Conservation (phyloP, 2,113 vertebrate genomes). For the Petaurus breviceps region DNA sequence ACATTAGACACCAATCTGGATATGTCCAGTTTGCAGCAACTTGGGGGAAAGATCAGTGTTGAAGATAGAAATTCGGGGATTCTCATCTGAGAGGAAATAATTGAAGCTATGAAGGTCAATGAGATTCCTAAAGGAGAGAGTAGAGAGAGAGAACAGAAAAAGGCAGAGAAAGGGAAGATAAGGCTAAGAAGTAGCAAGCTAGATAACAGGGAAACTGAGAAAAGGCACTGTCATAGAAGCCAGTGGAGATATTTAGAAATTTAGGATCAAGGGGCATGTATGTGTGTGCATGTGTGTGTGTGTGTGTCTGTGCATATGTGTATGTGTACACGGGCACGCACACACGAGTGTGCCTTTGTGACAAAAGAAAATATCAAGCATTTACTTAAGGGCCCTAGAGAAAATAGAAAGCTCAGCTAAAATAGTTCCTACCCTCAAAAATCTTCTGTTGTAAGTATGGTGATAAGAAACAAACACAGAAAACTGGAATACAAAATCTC, state of each 20-base stretch:
- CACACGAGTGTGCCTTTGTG: background rate
- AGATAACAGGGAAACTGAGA: too few relatives aligned
- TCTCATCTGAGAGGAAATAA: background rate
- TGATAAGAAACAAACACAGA: too few relatives aligned
- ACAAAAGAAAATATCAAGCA: background rate
- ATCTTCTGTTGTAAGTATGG: too few relatives aligned
- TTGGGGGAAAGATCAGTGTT: background rate
- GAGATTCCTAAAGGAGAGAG: background rate
- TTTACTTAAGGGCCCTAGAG: background rate
- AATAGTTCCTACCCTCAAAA: too few relatives aligned
- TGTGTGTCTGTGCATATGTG: too few relatives aligned
- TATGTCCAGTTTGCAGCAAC: background rate
- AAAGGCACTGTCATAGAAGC: background rate
- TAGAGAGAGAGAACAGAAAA: background rate
- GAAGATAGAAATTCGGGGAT: background rate
- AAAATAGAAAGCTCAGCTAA: too few relatives aligned
- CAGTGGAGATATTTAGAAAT: background rate
- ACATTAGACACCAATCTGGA: background rate
- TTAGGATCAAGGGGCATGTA: background rate
- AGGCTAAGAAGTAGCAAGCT: too few relatives aligned
- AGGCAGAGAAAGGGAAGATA: background rate
- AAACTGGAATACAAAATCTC: too few relatives aligned
- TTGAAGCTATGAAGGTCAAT: background rate
- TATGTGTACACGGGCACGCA: too few relatives aligned
- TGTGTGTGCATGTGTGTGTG: too few relatives aligned